Evolutionary conservation across 2,888 invertebrate genomes (phyloP).

Genomic region (Drosophila barbarae): DNA sequence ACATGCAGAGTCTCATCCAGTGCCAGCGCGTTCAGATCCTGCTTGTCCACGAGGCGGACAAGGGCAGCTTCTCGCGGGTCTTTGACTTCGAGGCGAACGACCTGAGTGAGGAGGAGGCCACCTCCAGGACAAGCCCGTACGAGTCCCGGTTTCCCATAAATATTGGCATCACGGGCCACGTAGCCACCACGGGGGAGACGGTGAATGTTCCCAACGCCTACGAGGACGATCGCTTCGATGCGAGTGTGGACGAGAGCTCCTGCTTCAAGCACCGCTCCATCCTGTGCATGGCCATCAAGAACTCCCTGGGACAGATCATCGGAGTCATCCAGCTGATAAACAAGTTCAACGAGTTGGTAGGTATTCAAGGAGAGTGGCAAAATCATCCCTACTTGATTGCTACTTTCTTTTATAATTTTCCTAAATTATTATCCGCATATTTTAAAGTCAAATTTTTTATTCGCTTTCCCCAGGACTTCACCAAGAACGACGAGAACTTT

Average conservation of each 20-base stretch:
- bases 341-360: constrained; percentile 90
- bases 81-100: constrained; percentile 96
- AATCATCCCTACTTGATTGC: background rate
- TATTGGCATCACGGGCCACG: constrained; percentile 96
- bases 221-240: constrained; percentile 92
- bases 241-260: constrained; percentile 89
- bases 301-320: constrained; percentile 93
- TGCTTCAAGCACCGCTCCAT: constrained; percentile 93
- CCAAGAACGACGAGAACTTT: constrained; percentile 97
- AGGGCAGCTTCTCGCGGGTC: constrained; percentile 95
- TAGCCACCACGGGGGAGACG: constrained; percentile 97
- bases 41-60: constrained; percentile 93
- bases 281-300: constrained; percentile 97
- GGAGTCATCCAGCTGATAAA: constrained; percentile 96
- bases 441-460: background rate
- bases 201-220: constrained; percentile 95
- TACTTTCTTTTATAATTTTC: background rate
- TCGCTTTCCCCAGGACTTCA: constrained; percentile 83
- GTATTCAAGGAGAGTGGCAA: constrained; percentile 23
- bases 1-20: constrained; percentile 95
- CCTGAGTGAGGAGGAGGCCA: constrained; percentile 89
- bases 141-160: constrained; percentile 97
- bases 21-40: constrained; percentile 97
- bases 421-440: background rate
- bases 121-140: constrained; percentile 90